Evolutionary conservation across 2,113 vertebrate genomes (phyloP).

Genomic region (Cyphomyrus plagiostoma): DNA sequence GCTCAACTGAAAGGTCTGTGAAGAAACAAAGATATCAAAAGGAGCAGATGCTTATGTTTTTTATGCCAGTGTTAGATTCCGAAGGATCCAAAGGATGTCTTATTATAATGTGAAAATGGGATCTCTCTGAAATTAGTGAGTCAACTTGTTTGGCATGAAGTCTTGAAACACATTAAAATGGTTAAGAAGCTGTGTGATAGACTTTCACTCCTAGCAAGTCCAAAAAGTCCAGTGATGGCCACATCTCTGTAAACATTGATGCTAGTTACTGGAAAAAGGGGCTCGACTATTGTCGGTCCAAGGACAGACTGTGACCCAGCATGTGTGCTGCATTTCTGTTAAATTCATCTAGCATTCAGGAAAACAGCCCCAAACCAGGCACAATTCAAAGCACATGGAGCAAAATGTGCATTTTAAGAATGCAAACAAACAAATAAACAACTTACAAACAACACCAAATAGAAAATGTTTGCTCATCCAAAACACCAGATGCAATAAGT

Average conservation of each 20-base stretch:
- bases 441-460: neutral
- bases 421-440: neutral
- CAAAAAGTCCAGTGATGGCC: neutral
- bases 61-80: constrained; percentile 34
- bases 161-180: constrained; percentile 24
- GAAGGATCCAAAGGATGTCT: constrained; percentile 23
- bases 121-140: constrained; percentile 28
- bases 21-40: neutral
- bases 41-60: neutral
- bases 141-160: constrained; percentile 27
- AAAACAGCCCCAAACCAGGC: neutral
- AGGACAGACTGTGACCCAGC: constrained; percentile 13
- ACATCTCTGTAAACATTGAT: neutral
- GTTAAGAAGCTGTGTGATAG: constrained; percentile 31
- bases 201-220: constrained; percentile 20
- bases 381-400: neutral
- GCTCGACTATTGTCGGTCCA: neutral
- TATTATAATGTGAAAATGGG: constrained; percentile 3
- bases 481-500: neutral
- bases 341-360: neutral
- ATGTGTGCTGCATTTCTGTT: neutral
- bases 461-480: neutral
- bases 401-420: neutral
- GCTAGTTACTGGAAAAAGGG: neutral
- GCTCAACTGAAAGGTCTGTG: neutral